Evolutionary conservation across 2,888 invertebrate genomes (phyloP).

Genomic region (Lomographa bimaculata): DNA sequence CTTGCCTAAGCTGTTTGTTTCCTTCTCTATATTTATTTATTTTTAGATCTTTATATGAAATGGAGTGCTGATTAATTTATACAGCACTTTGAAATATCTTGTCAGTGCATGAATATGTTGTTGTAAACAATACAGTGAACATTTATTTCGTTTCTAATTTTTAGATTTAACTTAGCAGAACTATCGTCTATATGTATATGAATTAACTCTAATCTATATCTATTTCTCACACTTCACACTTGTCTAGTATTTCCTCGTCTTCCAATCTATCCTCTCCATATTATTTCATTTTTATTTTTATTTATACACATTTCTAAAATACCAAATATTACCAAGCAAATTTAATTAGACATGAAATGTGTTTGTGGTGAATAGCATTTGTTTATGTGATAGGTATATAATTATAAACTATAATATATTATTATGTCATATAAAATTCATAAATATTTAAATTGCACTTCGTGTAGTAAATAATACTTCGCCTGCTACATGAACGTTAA

Average conservation of each 20-base stretch:
- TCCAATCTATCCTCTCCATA: constrained; percentile 43
- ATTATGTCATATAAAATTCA: constrained; percentile 43
- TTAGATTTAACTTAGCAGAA: constrained; percentile 11
- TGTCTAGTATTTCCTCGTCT: constrained; percentile 36
- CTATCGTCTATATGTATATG: constrained; percentile 4
- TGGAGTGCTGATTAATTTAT: constrained; percentile 9
- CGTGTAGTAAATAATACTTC: constrained; percentile 65
- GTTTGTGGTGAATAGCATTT: constrained; percentile 36
- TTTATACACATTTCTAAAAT: constrained; percentile 41
- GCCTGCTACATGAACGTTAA: constrained; percentile 72
- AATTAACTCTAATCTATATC: constrained; percentile 18
- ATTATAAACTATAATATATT: constrained; percentile 43
- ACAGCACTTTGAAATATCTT: constrained; percentile 9
- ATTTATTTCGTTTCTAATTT: background rate
- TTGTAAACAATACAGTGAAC: constrained; percentile 4
- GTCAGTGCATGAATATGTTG: constrained; percentile 13
- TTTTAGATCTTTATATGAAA: constrained; percentile 5
- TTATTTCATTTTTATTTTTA: constrained; percentile 37
- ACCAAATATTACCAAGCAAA: constrained; percentile 69
- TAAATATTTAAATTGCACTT: constrained; percentile 62
- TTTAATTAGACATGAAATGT: constrained; percentile 71
- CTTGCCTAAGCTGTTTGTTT: constrained; percentile 26
- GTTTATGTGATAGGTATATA: constrained; percentile 51
- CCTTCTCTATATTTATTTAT: constrained; percentile 14
- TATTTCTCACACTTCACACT: constrained; percentile 34